These are phyloP conservation scores for Pocillopora meandrina DNA, from an alignment of 92 coral and sea anemone genomes.

Conservation along the genomic window DNA sequence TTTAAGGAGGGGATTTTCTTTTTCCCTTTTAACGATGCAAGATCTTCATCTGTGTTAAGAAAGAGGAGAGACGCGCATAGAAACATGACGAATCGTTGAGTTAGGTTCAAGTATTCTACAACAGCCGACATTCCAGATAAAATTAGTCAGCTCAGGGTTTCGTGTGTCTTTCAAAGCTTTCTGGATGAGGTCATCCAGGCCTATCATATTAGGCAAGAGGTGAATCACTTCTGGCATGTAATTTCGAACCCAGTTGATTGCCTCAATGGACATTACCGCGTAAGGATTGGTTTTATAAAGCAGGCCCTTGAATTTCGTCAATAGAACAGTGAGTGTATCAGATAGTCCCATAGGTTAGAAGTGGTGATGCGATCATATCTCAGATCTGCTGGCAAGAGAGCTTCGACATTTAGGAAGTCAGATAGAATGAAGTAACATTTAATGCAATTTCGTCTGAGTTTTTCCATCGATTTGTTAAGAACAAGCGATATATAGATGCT, in stretches of 20 bases:
- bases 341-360: conserved; percentile 69
- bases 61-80: conserved; percentile 63
- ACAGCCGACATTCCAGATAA: conserved; percentile 22
- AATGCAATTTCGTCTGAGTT: conserved; percentile 37
- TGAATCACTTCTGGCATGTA: conserved; percentile 2
- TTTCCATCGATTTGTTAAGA: conserved; percentile 24
- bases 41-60: conserved; percentile 13
- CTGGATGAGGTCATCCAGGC: conserved; percentile 12
- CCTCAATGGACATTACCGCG: conserved; percentile 68
- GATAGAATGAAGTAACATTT: conserved; percentile 51
- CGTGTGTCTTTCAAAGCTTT: conserved; percentile 61
- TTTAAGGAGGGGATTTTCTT: conserved; percentile 19
- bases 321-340: conserved; percentile 40
- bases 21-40: conserved; percentile 6
- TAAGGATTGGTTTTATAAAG: conserved; percentile 44
- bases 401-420: conserved; percentile 49
- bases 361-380: conserved; percentile 67
- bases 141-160: conserved; percentile 40
- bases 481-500: conserved; percentile 49
- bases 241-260: conserved; percentile 52
- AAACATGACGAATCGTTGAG: conserved; percentile 47
- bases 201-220: conserved; percentile 1
- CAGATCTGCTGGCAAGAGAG: conserved; percentile 34
- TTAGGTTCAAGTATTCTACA: conserved; percentile 57
- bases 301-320: conserved; percentile 33